A percentile compares a stretch with the other conserved stretches of the same genome.
Conservation (phyloP, 2,113 vertebrate genomes). For the Tupaia tana region DNA sequence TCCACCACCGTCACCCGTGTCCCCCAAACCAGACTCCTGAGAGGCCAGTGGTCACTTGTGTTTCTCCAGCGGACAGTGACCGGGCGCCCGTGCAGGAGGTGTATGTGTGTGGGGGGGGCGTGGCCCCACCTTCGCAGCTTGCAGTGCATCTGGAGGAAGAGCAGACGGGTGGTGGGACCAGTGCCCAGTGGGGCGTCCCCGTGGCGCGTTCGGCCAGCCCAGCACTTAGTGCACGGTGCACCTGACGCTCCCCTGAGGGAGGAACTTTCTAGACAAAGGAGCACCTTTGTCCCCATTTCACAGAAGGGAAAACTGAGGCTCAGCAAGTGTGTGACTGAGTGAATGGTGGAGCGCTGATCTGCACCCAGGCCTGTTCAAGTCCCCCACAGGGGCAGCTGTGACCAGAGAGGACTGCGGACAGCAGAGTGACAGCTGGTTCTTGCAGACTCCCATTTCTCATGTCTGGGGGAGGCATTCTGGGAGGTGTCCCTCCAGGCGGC, state of each 20-base stretch:
- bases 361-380: not conserved
- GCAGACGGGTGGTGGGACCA: too few relatives aligned
- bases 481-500: not conserved
- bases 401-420: not conserved
- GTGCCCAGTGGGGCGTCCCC: too few relatives aligned
- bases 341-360: not conserved
- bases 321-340: accelerated
- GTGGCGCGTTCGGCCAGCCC: too few relatives aligned
- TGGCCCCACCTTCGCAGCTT: not conserved
- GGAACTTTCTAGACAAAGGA: not conserved
- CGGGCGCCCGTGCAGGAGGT: not conserved
- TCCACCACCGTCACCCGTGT: not conserved
- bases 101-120: not conserved
- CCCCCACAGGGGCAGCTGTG: not conserved
- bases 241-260: not conserved
- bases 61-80: not conserved
- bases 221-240: too few relatives aligned
- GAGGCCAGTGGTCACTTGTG: not conserved
- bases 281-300: not conserved
- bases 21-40: not conserved
- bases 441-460: not conserved
- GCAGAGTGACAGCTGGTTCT: not conserved
- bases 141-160: not conserved
- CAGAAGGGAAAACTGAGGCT: not conserved
- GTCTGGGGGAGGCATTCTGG: not conserved